These are phyloP conservation scores for Onthophagus taurus DNA, from an alignment of 1,140 invertebrate species.

Conservation along the genomic window DNA sequence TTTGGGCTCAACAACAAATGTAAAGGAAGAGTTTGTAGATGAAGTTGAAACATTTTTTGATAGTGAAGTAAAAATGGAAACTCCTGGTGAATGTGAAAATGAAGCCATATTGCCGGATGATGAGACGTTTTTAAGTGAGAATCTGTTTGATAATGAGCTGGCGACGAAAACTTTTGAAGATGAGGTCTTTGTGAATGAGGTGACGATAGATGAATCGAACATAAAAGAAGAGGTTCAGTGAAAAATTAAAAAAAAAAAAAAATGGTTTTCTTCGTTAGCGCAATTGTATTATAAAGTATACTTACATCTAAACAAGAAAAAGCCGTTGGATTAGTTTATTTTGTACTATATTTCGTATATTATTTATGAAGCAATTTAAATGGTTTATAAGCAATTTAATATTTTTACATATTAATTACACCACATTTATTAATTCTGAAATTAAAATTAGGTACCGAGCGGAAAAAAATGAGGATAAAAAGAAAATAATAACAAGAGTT, in stretches of 20 bases:
- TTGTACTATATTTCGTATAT: conserved; percentile 11
- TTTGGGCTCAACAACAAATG: conserved; percentile 10
- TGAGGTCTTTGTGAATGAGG: conserved; percentile 15
- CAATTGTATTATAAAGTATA: conserved; percentile 7
- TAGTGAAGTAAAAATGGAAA: conserved; percentile 12
- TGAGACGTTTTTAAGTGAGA: conserved; percentile 15
- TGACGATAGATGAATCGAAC: conserved; percentile 15
- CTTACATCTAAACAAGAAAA: conserved; percentile 5
- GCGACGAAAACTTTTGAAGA: conserved; percentile 12
- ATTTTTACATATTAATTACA: no score
- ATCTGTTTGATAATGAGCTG: conserved; percentile 11
- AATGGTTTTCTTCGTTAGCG: no score
- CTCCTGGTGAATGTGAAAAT: conserved; percentile 7
- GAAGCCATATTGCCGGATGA: conserved; percentile 13
- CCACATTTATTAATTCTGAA: neutral
- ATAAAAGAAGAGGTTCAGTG: conserved; percentile 10
- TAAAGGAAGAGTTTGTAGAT: conserved; percentile 9
- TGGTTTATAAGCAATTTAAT: no score
- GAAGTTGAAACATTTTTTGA: conserved; percentile 4
- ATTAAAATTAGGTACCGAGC: neutral
- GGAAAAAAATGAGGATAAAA: neutral
- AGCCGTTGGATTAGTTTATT: conserved; percentile 9
- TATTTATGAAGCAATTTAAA: conserved; percentile 13
- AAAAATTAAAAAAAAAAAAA: neutral
- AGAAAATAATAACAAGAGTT: neutral